These are phyloP conservation scores for Chiloscyllium punctatum DNA, from an alignment of 2,797 vertebrate species.

Conservation along the genomic window DNA sequence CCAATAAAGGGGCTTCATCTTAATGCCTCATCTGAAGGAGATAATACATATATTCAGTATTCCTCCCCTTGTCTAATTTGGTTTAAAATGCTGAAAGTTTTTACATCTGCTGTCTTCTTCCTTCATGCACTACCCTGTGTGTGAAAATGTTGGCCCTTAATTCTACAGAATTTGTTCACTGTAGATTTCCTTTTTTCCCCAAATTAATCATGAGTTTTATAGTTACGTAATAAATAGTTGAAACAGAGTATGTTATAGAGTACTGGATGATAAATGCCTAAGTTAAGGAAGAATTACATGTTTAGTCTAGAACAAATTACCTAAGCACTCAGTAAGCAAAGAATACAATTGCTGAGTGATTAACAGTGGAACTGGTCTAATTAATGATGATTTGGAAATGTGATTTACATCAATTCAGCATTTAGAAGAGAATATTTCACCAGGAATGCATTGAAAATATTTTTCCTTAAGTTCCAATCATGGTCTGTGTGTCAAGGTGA, in stretches of 20 bases:
- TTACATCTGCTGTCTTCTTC: neutral
- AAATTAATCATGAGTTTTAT: neutral
- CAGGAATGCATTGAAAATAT: no score
- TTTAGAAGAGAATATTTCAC: neutral
- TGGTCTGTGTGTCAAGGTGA: neutral
- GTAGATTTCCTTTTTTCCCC: neutral
- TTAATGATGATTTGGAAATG: neutral
- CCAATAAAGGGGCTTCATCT: neutral
- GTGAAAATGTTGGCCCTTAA: no score
- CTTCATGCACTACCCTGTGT: no score
- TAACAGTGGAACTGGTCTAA: no score
- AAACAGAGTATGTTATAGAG: neutral
- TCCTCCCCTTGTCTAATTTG: neutral
- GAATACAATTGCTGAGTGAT: neutral
- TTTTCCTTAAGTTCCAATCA: neutral
- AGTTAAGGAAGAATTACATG: constrained; percentile 7
- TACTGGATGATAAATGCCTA: neutral
- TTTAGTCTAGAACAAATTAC: neutral
- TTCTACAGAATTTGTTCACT: neutral
- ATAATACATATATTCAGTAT: neutral
- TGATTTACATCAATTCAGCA: no score
- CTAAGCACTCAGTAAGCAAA: neutral
- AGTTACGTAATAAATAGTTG: neutral
- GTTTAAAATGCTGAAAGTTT: neutral
- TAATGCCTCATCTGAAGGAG: neutral